Base-by-base conservation (phyloP, 2,797 vertebrate genomes). In the Tadarida brasiliensis region DNA sequence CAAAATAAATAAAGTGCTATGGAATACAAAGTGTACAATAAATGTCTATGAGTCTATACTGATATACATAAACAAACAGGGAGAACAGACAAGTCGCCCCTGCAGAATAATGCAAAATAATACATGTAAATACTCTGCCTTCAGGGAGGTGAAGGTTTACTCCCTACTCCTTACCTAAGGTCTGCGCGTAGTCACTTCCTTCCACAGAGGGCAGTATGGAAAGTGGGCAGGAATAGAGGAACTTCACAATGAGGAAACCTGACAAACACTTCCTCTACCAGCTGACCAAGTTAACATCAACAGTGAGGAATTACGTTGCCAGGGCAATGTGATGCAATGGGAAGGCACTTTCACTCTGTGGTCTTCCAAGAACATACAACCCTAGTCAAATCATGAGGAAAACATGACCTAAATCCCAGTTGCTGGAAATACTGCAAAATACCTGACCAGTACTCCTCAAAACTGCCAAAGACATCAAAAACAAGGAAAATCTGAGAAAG, bases 21-120 rank as follows among this genome's bases (percentile, higher is more conserved):
- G 77, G 51, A 94, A 87, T 16, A 22, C 84, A 74, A 77, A 86
- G 57, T 70, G 49, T 33, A 87, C 73, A 56, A 88, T 49, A 93
- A 94, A 90, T 78, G 83, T 39, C 44, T 35, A 91, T 15, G 47
- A 96, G 1, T 59, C 47, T 77, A 74, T 54, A 54, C 20, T 80
- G 54, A 70, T 26, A 83, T 54, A 89, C 71, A 33, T 59, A 83
- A 84, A 85, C 20, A 63, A 70, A 57, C 1, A 0, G 26, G 5
- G 14, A 70, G 30, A 80, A 63, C 2, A 87, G n/a, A 76, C 7
- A 76, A 76, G 68, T 44, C 16, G 26, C 49, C 39, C 16, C 74
- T 39, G 35, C 12, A 68, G 9, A 88, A 81, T 85, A 82, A 94
- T 44, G 57, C 17, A 56, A 78, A 86, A 80, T 87, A 77, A 80